phyloP scores from a whole-genome alignment of 1,140 invertebrate species.

The Listronotus oregonensis region DNA sequence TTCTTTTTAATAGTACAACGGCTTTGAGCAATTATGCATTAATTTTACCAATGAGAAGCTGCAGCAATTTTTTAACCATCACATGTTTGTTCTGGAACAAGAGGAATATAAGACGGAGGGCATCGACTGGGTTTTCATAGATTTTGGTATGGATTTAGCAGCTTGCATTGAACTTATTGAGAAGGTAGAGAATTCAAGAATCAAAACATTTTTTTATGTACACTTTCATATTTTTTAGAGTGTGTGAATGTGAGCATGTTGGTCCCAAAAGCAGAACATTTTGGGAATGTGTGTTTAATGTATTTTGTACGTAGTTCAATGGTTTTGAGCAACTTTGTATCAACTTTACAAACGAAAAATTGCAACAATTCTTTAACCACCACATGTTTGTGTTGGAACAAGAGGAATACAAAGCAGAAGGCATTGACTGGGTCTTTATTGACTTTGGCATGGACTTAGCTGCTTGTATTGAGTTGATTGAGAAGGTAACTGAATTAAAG shows the following conservation, averaged over 20 bases:
- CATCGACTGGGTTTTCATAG: slow-evolving; percentile 95
- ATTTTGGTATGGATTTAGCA: slow-evolving; percentile 97
- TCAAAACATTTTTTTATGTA: too few species aligned
- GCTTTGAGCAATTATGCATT: slow-evolving; percentile 98
- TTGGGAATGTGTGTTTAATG: neutral
- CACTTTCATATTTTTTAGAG: too few species aligned
- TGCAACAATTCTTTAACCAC: slow-evolving; percentile 98
- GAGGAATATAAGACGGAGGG: slow-evolving; percentile 96
- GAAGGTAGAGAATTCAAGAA: slow-evolving; percentile 65
- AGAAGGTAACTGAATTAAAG: slow-evolving; percentile 88
- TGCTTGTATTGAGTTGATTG: slow-evolving; percentile 96
- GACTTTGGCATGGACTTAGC: slow-evolving; percentile 98
- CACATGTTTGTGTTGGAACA: slow-evolving; percentile 82
- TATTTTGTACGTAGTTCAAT: too few species aligned
- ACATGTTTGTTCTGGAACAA: slow-evolving; percentile 98
- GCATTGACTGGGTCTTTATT: slow-evolving; percentile 95
- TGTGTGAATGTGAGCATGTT: too few species aligned
- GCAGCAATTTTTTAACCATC: slow-evolving; percentile 98
- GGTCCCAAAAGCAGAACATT: neutral
- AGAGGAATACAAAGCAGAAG: slow-evolving; percentile 82
- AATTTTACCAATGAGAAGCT: slow-evolving; percentile 98
- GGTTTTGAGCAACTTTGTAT: slow-evolving; percentile 85
- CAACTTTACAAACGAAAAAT: slow-evolving; percentile 61
- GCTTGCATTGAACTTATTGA: slow-evolving; percentile 97
- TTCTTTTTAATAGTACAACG: slow-evolving; percentile 79